phyloP scores from a whole-genome alignment of 2,797 vertebrate species.

The Danio kyathit region DNA sequence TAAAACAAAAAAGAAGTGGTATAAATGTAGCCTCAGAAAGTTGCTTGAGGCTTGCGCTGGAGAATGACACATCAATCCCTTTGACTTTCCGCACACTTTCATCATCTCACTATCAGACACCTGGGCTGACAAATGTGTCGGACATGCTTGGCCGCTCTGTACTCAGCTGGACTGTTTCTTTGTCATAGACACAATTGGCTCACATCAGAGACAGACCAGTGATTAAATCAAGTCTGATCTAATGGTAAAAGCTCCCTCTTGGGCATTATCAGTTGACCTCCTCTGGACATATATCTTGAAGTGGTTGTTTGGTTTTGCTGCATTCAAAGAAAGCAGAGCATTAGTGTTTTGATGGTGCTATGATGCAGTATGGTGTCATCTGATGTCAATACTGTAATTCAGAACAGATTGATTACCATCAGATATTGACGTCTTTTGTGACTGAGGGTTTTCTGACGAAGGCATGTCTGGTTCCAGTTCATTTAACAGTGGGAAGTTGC shows the following conservation, averaged over 20 bases:
- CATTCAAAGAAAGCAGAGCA: not conserved
- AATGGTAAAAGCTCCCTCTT: conserved; percentile 10
- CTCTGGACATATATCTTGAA: not conserved
- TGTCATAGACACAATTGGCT: not conserved
- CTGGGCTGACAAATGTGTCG: conserved; percentile 29
- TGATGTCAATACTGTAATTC: not conserved
- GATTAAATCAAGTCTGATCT: conserved; percentile 31
- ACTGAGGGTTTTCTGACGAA: no score
- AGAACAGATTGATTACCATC: not conserved
- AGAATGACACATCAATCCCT: conserved; percentile 12
- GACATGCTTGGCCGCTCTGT: conserved; percentile 29
- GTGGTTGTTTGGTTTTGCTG: not conserved
- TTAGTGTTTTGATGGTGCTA: not conserved
- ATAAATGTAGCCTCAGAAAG: not conserved
- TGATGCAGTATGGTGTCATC: not conserved
- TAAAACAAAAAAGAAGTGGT: no score
- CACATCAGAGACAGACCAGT: not conserved
- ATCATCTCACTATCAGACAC: conserved; percentile 40
- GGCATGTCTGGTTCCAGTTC: no score
- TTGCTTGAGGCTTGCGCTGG: not conserved
- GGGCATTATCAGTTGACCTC: not conserved
- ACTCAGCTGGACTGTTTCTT: conserved; percentile 22
- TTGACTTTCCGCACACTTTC: conserved; percentile 26
- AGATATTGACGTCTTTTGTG: not conserved
- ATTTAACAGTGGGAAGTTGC: no score